A percentile compares a stretch with the other conserved stretches of the same genome.
phyloP scores from a whole-genome alignment of 2,888 invertebrate genomes.

The Lamellibrachia satsuma region DNA sequence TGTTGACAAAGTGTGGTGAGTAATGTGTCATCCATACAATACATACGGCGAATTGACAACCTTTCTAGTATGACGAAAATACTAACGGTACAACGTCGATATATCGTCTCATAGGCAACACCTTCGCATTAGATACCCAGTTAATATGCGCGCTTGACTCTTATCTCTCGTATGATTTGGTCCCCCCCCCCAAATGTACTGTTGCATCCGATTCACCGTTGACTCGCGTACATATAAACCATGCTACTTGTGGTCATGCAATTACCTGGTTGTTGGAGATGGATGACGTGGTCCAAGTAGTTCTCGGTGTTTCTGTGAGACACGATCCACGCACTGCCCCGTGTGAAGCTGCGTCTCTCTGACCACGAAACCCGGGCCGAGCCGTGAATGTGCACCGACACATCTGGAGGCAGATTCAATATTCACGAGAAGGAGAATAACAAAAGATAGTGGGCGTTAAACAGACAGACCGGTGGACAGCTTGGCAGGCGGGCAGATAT shows the following conservation, averaged over 20 bases:
- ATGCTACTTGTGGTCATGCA: background rate
- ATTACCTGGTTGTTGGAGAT: conserved; percentile 14
- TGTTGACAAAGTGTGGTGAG: background rate
- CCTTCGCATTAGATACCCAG: background rate
- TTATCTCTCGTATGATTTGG: background rate
- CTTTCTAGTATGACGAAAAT: no score
- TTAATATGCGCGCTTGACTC: background rate
- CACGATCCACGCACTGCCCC: conserved; percentile 30
- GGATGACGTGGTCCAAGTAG: conserved; percentile 32
- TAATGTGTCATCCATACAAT: background rate
- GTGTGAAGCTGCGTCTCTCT: conserved; percentile 31
- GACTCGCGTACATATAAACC: no score
- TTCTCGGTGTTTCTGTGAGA: conserved; percentile 30
- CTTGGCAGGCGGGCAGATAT: no score
- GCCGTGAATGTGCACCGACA: conserved; percentile 28
- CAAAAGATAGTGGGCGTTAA: no score
- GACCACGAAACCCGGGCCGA: conserved; percentile 32
- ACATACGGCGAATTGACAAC: background rate
- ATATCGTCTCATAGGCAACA: background rate
- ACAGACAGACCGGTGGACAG: no score
- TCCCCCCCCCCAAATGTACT: background rate
- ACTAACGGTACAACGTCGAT: no score
- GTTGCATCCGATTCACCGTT: background rate
- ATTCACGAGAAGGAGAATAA: no score
- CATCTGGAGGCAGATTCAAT: conserved; percentile 23